Evolutionary conservation across 2,888 invertebrate genomes (phyloP).

Genomic region (Diadegma fenestrale): DNA sequence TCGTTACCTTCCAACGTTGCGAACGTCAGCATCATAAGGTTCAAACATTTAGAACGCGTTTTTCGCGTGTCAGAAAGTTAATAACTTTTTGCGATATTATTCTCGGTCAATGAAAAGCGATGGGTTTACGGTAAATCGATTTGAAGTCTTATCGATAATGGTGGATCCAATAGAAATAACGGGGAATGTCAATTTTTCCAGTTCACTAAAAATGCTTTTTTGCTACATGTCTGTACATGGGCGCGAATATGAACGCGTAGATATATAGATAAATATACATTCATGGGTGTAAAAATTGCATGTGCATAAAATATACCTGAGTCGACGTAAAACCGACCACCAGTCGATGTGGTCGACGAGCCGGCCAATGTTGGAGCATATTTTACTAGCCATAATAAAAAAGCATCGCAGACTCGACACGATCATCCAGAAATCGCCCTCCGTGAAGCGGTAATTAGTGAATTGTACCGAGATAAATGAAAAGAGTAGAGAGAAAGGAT

Average conservation of each 20-base stretch:
- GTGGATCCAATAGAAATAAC: not conserved
- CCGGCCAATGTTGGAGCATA: slow-evolving; percentile 37
- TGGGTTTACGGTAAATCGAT: not conserved
- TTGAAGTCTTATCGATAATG: not conserved
- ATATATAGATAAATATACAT: slow-evolving; percentile 1
- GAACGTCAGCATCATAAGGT: too few relatives aligned
- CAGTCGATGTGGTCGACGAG: slow-evolving; percentile 53
- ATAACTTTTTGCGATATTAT: not conserved
- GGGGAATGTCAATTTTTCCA: not conserved
- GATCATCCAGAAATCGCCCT: not conserved
- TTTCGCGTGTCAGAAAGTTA: not conserved
- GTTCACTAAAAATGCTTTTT: not conserved
- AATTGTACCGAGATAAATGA: not conserved
- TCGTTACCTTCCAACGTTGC: too few relatives aligned
- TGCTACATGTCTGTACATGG: not conserved
- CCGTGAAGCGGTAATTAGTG: not conserved
- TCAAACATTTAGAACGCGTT: not conserved
- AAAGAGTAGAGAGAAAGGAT: not conserved
- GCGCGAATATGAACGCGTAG: not conserved
- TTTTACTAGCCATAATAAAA: slow-evolving; percentile 13
- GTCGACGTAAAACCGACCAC: slow-evolving; percentile 47
- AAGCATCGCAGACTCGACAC: not conserved
- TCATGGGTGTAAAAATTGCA: not conserved
- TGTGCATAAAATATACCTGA: slow-evolving; percentile 19
- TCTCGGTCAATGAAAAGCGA: not conserved